Evolutionary conservation across 2,797 vertebrate genomes (phyloP).

Genomic region (Phrynocephalus forsythii): DNA sequence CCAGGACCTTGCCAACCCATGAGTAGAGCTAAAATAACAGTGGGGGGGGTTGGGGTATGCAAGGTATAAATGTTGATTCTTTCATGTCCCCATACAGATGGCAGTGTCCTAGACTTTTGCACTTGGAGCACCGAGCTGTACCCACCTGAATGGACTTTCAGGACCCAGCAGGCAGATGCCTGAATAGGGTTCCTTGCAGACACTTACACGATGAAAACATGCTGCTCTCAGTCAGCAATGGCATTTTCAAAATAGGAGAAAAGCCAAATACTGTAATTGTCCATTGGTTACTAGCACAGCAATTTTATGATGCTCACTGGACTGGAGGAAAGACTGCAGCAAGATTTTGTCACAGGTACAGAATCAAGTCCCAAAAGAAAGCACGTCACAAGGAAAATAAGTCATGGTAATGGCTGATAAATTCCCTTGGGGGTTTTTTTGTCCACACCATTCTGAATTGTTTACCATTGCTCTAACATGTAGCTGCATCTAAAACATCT

Average conservation of each 20-base stretch:
- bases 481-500: conserved; percentile 67
- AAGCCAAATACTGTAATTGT: background rate
- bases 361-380: conserved; percentile 78
- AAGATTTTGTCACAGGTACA: conserved; percentile 73
- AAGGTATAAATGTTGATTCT: too few species aligned
- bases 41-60: background rate
- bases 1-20: too few species aligned
- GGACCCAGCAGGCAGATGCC: background rate
- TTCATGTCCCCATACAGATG: too few species aligned
- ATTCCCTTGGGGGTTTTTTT: conserved; percentile 72
- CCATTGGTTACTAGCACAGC: background rate
- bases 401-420: conserved; percentile 81
- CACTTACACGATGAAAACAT: background rate
- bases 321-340: conserved; percentile 44
- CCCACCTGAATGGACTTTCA: background rate
- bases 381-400: conserved; percentile 79
- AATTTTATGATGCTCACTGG: background rate
- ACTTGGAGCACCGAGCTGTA: too few species aligned
- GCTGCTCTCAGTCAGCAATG: background rate
- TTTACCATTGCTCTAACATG: conserved; percentile 71
- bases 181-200: background rate
- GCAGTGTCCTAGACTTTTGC: too few species aligned
- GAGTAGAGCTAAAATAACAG: too few species aligned
- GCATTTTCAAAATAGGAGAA: background rate
- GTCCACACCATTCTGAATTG: conserved; percentile 73